Evolutionary conservation across 2,888 invertebrate genomes (phyloP).

Genomic region (Eumacrocentrus americanus): DNA sequence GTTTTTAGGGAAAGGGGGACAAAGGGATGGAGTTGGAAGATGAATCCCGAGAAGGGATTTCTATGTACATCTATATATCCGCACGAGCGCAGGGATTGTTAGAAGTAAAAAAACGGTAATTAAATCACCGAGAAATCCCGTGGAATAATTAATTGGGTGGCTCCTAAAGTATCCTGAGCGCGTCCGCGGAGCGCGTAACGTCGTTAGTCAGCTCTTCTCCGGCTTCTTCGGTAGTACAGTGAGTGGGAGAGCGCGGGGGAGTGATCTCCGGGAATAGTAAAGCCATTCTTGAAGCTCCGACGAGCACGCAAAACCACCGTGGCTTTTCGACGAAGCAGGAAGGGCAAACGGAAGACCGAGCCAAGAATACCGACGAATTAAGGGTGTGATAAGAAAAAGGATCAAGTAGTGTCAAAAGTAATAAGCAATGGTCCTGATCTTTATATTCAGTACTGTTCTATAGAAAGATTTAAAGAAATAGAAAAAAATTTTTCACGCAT

Average conservation of each 20-base stretch:
- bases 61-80: neutral
- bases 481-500: too few relatives aligned
- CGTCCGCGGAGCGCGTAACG: conserved; percentile 51
- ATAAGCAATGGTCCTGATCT: too few relatives aligned
- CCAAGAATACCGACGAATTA: too few relatives aligned
- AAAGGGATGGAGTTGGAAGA: conserved; percentile 4
- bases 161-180: conserved; percentile 52
- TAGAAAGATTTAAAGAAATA: too few relatives aligned
- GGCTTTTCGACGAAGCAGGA: neutral
- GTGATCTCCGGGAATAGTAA: neutral
- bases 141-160: conserved; percentile 57
- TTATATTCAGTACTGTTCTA: too few relatives aligned
- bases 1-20: too few relatives aligned
- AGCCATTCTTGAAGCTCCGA: conserved; percentile 17
- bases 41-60: conserved; percentile 30
- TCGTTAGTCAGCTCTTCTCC: conserved; percentile 44
- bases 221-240: conserved; percentile 44
- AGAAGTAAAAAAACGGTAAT: conserved; percentile 52
- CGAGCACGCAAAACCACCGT: conserved; percentile 27
- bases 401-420: too few relatives aligned
- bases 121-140: conserved; percentile 56
- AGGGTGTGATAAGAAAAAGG: too few relatives aligned
- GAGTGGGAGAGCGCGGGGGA: conserved; percentile 13
- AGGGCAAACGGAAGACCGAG: too few relatives aligned
- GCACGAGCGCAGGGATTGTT: conserved; percentile 27